Evolutionary conservation across 64 coral and sea anemone genomes (phyloP), one percentile per base, ranked within the genome.

Genomic region (Dendrophyllia cribrosa): DNA sequence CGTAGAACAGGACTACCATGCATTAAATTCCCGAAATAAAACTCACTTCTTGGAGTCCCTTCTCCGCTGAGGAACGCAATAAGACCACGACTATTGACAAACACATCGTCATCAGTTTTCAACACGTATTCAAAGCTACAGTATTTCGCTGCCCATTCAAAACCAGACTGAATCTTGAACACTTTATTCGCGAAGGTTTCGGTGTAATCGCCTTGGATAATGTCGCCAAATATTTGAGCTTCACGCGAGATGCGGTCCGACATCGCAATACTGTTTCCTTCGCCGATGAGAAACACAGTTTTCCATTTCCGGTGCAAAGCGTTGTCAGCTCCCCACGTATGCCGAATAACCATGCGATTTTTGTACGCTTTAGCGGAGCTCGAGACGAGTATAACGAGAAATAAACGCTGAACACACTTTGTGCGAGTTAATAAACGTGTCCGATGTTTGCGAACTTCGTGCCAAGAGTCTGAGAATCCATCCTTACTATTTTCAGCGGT

Each of bases 61-160:
- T 51, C 51, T 44, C 26, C 59, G 9, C 51, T 46, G 7, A 91
- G 17, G 17, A 91, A 91, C 7, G 69, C n/a, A 4, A 91, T 21
- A 14, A 83, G 66, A 23, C 78, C 71, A 2, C 58, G 81, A 44
- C 53, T 72, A 62, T 91, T 91, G 0, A 91, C 89, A 48, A 91
- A 91, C 2, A 91, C 78, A 74, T 91, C 89, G 15, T 91, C 89
- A 13, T 91, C 89, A 19, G 78, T 82, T 74, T 83, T 91, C 6
- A 91, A n/a, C 89, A 91, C 8, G 12, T 83, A 91, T 21, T 91
- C 23, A 46, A 91, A 91, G 12, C 59, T 91, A 21, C 89, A 91
- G 78, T 91, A 82, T 17, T 91, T 87, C 10, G 71, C 72, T 44
- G 82, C 91, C 91, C 91, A 93, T 64, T 93, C 91, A 62, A 93